Base-by-base conservation (phyloP, 1,140 invertebrate species). In the Diuraphis noxia region DNA sequence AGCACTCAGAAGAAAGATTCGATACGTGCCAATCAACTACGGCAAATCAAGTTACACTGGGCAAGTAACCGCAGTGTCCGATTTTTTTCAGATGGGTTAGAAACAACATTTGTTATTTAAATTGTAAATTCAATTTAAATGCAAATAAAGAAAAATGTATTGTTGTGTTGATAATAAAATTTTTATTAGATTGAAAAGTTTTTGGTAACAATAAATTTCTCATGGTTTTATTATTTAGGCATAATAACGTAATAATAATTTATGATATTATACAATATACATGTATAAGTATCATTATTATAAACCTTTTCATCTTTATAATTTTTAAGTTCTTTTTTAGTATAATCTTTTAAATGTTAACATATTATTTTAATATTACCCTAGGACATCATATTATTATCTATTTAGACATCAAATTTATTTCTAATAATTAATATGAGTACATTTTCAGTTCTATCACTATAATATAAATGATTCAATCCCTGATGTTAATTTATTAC, bases 1-100 rank as follows among this genome's bases (percentile, higher is more conserved):
- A 98, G 97, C 93, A 98, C 97, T 38, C 63, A 91, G 10, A 82
- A 49, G 40, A 34, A 91, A n/a, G 89, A 91, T 41, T 25, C 77
- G 23, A 49, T 43, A 6, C 89, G 89, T 30, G 49, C 77, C 1
- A 88, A 13, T n/a, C 89, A 91, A 49, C 43, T 30, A 6, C 72
- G 72, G 6, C 77, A 81, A 79, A 82, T 91, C 43, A 91, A 91
- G 23, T 91, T 91, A 8, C 89, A 91, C 19, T 91, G 89, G 89
- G 77, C 43, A 21, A 91, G 77, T 52, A 91, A 91, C 23, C 89
- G 89, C 23, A 91, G 89, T 46, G 89, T 91, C 8, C 5, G 77
- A 52, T 82, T 91, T 82, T 46, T 81, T n/a, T 91, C 89, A 4
- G 89, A 91, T 9, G 89, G 89, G 17, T 52, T 91, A 8, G 89